Evolutionary conservation across 2,888 invertebrate genomes (phyloP).

Genomic region (Drosophila conformis): DNA sequence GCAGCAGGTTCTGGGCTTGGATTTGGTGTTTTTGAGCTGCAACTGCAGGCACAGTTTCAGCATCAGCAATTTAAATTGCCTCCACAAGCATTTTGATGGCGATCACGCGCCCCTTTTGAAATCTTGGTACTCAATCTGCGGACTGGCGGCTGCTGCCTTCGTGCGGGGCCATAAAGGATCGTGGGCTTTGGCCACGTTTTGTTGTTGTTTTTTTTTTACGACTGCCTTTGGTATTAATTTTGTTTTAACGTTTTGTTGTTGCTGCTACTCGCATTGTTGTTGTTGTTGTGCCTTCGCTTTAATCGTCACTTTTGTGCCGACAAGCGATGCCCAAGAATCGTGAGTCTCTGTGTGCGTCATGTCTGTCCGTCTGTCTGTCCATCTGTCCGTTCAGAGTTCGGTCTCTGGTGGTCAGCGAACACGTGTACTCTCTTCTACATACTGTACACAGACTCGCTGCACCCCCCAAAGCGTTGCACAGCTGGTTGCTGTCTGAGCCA

Average conservation of each 20-base stretch:
- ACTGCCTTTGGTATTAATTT: constrained; percentile 72
- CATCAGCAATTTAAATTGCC: constrained; percentile 81
- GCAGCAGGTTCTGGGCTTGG: constrained; percentile 44
- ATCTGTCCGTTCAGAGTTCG: constrained; percentile 1
- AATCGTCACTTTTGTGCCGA: constrained; percentile 79
- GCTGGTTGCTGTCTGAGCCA: constrained; percentile 51
- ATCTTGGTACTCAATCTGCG: constrained; percentile 68
- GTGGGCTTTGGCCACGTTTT: constrained; percentile 44
- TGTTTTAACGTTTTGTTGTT: constrained; percentile 52
- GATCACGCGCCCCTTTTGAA: constrained; percentile 79
- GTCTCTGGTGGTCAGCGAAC: constrained; percentile 61
- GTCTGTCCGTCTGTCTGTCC: constrained; percentile 8
- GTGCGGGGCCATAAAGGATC: constrained; percentile 73
- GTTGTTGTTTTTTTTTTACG: constrained; percentile 53
- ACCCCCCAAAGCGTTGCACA: constrained; percentile 73
- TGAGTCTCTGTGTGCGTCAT: constrained; percentile 43
- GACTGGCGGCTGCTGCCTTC: constrained; percentile 37
- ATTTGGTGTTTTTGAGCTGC: constrained; percentile 26
- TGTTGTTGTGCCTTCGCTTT: constrained; percentile 53
- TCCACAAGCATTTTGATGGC: constrained; percentile 82
- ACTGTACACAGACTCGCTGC: constrained; percentile 17
- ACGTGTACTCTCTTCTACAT: constrained; percentile 58
- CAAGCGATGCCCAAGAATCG: constrained; percentile 49
- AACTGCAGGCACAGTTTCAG: constrained; percentile 25
- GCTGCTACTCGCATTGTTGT: constrained; percentile 3